Evolutionary conservation across 2,113 vertebrate species (phyloP).

Genomic region (Columba livia): DNA sequence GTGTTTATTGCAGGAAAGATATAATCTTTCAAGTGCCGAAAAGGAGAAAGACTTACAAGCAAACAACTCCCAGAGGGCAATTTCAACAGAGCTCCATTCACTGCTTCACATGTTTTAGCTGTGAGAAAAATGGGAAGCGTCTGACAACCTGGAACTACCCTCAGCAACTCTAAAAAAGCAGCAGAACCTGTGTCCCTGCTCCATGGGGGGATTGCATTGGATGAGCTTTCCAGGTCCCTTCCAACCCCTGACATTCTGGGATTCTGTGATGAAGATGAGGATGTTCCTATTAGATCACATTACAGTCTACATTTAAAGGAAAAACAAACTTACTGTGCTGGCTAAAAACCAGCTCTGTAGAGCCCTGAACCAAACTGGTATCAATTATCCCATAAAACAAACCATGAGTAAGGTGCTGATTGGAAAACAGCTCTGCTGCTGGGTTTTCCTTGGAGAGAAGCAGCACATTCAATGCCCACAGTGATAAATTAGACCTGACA

Average conservation of each 20-base stretch:
- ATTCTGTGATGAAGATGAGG: neutral
- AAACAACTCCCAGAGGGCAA: neutral
- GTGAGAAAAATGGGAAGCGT: neutral
- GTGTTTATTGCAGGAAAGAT: neutral
- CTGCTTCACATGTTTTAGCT: neutral
- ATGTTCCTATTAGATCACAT: neutral
- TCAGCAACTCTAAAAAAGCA: neutral
- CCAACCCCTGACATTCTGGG: too few species aligned
- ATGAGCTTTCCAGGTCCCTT: too few species aligned
- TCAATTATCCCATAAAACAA: constrained; percentile 25
- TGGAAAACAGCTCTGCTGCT: neutral
- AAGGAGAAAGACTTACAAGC: neutral
- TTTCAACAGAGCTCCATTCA: neutral
- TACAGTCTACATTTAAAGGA: neutral
- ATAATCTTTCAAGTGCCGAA: neutral
- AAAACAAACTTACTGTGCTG: neutral
- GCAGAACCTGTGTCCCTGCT: neutral
- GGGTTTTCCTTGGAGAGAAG: neutral
- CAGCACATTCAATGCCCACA: neutral
- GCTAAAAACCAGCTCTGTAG: neutral
- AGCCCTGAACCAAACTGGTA: neutral
- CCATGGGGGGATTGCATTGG: too few species aligned
- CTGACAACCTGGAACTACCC: neutral
- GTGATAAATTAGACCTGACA: neutral
- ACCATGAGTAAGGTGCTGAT: neutral